phyloP scores from a whole-genome alignment of 2,888 invertebrate species.

The Lagria hirta region DNA sequence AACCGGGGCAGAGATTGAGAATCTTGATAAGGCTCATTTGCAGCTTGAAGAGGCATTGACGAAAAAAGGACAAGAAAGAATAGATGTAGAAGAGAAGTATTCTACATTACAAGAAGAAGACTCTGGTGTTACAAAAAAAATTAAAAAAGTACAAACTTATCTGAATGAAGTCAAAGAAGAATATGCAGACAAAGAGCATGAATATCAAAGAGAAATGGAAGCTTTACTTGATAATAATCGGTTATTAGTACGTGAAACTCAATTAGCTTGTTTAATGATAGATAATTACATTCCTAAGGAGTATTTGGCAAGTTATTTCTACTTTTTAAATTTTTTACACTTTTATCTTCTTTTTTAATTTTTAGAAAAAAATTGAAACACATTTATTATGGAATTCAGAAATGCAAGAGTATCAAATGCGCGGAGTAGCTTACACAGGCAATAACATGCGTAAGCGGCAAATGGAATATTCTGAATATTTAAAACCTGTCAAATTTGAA shows the following conservation, averaged over 20 bases:
- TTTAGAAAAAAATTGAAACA: constrained; percentile 80
- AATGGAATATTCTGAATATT: constrained; percentile 47
- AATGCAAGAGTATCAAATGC: constrained; percentile 97
- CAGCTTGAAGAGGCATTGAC: constrained; percentile 78
- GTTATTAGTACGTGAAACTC: constrained; percentile 85
- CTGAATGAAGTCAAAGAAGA: constrained; percentile 85
- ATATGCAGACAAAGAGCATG: constrained; percentile 83
- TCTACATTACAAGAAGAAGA: constrained; percentile 94
- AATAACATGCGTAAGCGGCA: constrained; percentile 91
- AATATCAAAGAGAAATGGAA: constrained; percentile 97
- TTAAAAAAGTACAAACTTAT: constrained; percentile 85
- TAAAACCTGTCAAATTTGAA: constrained; percentile 41
- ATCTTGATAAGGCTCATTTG: constrained; percentile 75
- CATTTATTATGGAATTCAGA: constrained; percentile 98
- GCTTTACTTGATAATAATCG: constrained; percentile 91
- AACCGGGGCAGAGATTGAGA: constrained; percentile 79
- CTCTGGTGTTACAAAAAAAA: constrained; percentile 86
- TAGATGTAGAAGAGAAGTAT: constrained; percentile 94
- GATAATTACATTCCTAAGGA: constrained; percentile 92
- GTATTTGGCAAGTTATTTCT: constrained; percentile 70
- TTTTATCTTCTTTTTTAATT: constrained; percentile 18
- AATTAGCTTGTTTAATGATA: constrained; percentile 86
- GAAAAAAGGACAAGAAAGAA: constrained; percentile 88
- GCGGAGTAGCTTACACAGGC: constrained; percentile 97
- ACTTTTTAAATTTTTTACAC: constrained; percentile 11